Percentiles rank a stretch among this genome's conserved stretches.
phyloP scores from a whole-genome alignment of 2,888 invertebrate species.

The Caenorhabditis sp. region DNA sequence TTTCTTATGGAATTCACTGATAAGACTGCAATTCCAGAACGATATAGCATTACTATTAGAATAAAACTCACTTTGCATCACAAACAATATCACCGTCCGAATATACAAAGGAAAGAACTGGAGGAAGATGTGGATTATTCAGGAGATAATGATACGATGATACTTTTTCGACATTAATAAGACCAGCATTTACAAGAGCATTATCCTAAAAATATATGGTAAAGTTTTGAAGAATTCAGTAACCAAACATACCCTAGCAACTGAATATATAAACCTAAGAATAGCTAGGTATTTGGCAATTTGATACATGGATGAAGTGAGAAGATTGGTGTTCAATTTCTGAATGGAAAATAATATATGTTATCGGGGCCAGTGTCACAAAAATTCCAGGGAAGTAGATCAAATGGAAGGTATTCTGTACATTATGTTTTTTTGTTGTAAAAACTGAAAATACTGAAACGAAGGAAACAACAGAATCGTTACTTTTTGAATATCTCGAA shows the following conservation, averaged over 20 bases:
- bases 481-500: no score
- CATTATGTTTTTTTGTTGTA: background rate
- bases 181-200: slow-evolving; percentile 7
- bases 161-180: slow-evolving; percentile 12
- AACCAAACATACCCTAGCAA: background rate
- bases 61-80: slow-evolving; percentile 12
- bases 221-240: no score
- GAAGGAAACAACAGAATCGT: no score
- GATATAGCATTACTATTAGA: background rate
- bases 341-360: background rate
- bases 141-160: slow-evolving; percentile 24
- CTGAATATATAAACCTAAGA: slow-evolving; percentile 11
- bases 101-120: slow-evolving; percentile 15
- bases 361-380: background rate
- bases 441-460: background rate
- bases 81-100: slow-evolving; percentile 36
- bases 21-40: background rate
- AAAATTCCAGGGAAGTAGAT: no score
- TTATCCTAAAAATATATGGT: slow-evolving; percentile 7
- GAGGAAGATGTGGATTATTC: slow-evolving; percentile 23
- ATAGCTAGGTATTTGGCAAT: slow-evolving; percentile 19
- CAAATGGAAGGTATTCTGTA: no score
- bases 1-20: background rate
- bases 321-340: slow-evolving; percentile 16
- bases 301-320: slow-evolving; percentile 11